Percentiles rank a stretch among this genome's conserved stretches.
These are phyloP conservation scores for Cliona cf. orientalis DNA, from an alignment of 37 sponge, comb jelly and placozoan species.

Conservation along the genomic window DNA sequence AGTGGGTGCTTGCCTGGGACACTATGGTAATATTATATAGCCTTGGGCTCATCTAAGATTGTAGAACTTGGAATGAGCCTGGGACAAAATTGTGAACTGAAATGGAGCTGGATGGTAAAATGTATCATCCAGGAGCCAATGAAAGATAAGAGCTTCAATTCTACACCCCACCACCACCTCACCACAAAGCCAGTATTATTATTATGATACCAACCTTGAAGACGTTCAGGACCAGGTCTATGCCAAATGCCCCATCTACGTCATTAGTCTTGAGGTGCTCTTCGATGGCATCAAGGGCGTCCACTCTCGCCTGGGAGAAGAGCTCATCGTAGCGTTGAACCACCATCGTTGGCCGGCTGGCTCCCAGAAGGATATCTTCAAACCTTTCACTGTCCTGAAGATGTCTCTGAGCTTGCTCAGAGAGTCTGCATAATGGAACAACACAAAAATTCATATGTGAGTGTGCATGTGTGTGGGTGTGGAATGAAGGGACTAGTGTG, in stretches of 20 bases:
- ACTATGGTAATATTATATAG: too few relatives aligned
- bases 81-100: too few relatives aligned
- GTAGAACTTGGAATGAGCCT: too few relatives aligned
- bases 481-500: too few relatives aligned
- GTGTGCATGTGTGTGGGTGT: too few relatives aligned
- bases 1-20: too few relatives aligned
- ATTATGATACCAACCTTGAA: slow-evolving; percentile 24
- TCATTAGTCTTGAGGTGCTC: not conserved
- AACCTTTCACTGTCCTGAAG: slow-evolving; percentile 73
- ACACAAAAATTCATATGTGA: too few relatives aligned
- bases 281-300: slow-evolving; percentile 67
- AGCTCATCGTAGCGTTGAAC: slow-evolving; percentile 67
- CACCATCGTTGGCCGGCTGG: slow-evolving; percentile 55
- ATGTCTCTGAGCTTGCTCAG: slow-evolving; percentile 82
- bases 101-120: too few relatives aligned
- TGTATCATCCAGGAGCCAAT: too few relatives aligned
- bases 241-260: slow-evolving; percentile 4
- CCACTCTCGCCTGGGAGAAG: slow-evolving; percentile 67
- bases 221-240: slow-evolving; percentile 24
- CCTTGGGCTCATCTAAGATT: too few relatives aligned
- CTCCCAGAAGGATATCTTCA: slow-evolving; percentile 72
- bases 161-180: not conserved
- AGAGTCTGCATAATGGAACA: slow-evolving; percentile 34
- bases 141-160: too few relatives aligned
- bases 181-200: too few relatives aligned